Evolutionary conservation across 2,888 invertebrate species (phyloP).

Genomic region (Odontomyia ornata): DNA sequence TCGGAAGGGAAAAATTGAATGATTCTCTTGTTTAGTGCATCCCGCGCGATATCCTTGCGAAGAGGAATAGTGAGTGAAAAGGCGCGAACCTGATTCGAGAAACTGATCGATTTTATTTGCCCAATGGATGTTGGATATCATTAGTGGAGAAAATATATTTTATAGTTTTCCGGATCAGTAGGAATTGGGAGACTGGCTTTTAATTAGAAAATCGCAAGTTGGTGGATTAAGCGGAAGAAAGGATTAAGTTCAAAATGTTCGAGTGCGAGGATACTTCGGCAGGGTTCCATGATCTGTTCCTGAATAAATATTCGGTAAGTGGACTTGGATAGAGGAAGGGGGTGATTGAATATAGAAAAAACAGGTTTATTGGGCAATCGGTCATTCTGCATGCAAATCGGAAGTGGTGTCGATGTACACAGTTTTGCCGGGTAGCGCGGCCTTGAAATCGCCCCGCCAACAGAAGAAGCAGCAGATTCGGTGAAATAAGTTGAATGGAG

Average conservation of each 20-base stretch:
- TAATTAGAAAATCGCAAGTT: neutral
- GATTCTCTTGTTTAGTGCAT: neutral
- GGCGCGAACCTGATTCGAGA: neutral
- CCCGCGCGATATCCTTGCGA: neutral
- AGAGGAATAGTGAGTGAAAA: neutral
- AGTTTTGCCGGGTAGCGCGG: conserved; percentile 34
- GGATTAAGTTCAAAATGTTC: conserved; percentile 66
- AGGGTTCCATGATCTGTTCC: conserved; percentile 73
- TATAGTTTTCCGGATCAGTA: neutral
- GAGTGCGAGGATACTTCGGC: conserved; percentile 76
- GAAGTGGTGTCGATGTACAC: conserved; percentile 29
- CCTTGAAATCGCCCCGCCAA: conserved; percentile 30
- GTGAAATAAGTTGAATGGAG: neutral
- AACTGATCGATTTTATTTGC: neutral
- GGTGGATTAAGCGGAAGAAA: conserved; percentile 55
- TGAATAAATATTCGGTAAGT: conserved; percentile 75
- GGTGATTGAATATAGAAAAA: no score
- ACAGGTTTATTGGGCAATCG: no score
- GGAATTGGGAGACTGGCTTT: no score
- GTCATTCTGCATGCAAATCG: neutral
- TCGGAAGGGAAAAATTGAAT: neutral
- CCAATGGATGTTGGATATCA: neutral
- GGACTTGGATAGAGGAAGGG: neutral
- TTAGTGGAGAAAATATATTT: neutral
- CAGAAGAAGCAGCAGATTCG: neutral